These are phyloP conservation scores for Acleris holmiana DNA, from an alignment of 2,888 invertebrate genomes.

Conservation along the genomic window DNA sequence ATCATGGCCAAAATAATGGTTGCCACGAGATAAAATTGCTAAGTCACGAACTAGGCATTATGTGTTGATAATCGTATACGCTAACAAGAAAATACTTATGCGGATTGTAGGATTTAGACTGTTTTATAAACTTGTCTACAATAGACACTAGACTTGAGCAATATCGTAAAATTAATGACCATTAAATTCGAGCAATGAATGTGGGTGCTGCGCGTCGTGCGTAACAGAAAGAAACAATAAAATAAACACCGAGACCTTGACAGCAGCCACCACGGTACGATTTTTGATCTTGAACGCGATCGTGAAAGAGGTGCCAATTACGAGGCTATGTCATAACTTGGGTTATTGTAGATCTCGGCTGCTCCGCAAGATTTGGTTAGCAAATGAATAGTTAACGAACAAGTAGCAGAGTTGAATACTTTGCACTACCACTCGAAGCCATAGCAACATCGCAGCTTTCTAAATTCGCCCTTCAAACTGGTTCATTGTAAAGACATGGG, in stretches of 20 bases:
- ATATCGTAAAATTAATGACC: conserved; percentile 29
- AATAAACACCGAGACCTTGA: conserved; percentile 44
- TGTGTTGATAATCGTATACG: conserved; percentile 2
- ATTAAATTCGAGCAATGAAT: conserved; percentile 43
- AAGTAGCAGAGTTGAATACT: too few species aligned
- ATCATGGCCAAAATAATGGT: conserved; percentile 26
- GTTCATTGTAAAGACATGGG: conserved; percentile 29
- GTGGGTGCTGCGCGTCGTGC: conserved; percentile 41
- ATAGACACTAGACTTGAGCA: background rate
- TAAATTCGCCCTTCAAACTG: conserved; percentile 31
- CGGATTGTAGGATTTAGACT: too few species aligned
- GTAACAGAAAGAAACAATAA: conserved; percentile 45
- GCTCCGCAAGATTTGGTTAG: too few species aligned
- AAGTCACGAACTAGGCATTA: conserved; percentile 37
- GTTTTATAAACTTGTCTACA: conserved; percentile 1
- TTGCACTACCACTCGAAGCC: too few species aligned
- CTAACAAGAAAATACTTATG: too few species aligned
- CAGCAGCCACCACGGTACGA: conserved; percentile 44
- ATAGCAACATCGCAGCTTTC: conserved; percentile 24
- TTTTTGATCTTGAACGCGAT: conserved; percentile 54
- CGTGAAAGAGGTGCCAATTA: conserved; percentile 43
- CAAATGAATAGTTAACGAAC: too few species aligned
- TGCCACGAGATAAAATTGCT: conserved; percentile 26
- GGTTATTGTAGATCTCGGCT: background rate
- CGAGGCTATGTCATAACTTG: conserved; percentile 1